Conservation (phyloP, 2,113 vertebrate species). For the Mus pahari region DNA sequence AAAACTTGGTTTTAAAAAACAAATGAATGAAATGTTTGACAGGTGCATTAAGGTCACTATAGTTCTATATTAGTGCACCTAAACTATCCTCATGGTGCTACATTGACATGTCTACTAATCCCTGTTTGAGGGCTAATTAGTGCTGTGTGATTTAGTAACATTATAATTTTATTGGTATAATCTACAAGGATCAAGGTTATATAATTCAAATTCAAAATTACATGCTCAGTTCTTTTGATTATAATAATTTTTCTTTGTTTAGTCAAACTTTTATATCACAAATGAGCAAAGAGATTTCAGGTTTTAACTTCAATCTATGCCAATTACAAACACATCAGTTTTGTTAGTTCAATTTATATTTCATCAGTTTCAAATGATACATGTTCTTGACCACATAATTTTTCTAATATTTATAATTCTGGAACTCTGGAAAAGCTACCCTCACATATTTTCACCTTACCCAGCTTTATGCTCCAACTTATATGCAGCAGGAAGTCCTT, state of each 20-base stretch:
- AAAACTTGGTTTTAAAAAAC: constrained; percentile 46
- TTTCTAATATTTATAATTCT: background rate
- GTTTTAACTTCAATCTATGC: constrained; percentile 15
- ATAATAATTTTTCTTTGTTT: constrained; percentile 7
- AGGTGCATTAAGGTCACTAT: constrained; percentile 56
- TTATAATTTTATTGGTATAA: constrained; percentile 66
- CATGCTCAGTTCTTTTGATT: constrained; percentile 53
- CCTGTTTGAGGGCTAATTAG: constrained; percentile 63
- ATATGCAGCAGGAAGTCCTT: background rate
- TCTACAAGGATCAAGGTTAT: constrained; percentile 42
- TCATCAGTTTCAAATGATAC: background rate
- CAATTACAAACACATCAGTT: background rate
- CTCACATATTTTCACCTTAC: background rate
- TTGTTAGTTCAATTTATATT: background rate
- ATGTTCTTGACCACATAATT: background rate
- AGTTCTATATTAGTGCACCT: constrained; percentile 60
- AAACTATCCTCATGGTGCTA: constrained; percentile 62
- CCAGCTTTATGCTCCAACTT: background rate
- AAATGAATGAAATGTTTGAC: constrained; percentile 49
- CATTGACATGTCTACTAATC: constrained; percentile 69
- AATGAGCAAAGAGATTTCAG: constrained; percentile 11
- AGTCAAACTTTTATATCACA: constrained; percentile 51
- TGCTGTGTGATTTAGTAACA: constrained; percentile 61
- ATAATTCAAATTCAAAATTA: constrained; percentile 72
- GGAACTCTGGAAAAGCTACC: background rate